Base-by-base conservation (phyloP, 64 coral and sea anemone genomes). In the Montipora capricornis region DNA sequence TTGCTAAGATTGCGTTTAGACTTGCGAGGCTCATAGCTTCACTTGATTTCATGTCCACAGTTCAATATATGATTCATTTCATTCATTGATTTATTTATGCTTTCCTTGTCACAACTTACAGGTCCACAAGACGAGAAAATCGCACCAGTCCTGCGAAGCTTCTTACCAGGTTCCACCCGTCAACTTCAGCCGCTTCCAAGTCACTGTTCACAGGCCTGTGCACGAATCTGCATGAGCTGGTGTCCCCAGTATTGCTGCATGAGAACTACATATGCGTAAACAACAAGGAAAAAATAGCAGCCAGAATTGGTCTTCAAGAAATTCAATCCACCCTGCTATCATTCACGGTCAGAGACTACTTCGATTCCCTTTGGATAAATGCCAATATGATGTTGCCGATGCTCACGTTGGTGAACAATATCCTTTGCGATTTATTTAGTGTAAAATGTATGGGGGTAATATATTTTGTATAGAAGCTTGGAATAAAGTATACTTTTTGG, bases 241-340 rank as follows among this genome's bases (percentile, higher is more conserved):
- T 91, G 89, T 49, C 89, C 78, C 48, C 64, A 51, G 80, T 66
- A 68, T 74, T 91, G 89, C 37, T 91, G 89, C 5, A 24, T 82
- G 5, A 46, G 45, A 8, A 37, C 62, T 86, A 47, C 6, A 46
- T 44, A 55, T 49, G 47, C 22, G 20, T 91, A 53, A 73, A 74
- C 4, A 20, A 64, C 61, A 64, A 64, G 12, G 13, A 15, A 64
- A 64, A 4, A 64, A 26, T 0, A 64, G 13, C 9, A 64, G 0
- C 3, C 13, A 4, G 14, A 16, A 64, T 14, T 12, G 9, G 4
- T 15, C 15, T 64, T 64, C 61, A 7, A 64, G 4, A 64, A 12
- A 14, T 16, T 64, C 4, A 64, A 64, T 16, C 13, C 11, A 64
- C 37, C 37, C 37, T 37, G 6, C 52, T 55, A 55, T 7, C 52